Evolutionary conservation across 2,797 vertebrate species (phyloP).

Genomic region (Melopsittacus undulatus): DNA sequence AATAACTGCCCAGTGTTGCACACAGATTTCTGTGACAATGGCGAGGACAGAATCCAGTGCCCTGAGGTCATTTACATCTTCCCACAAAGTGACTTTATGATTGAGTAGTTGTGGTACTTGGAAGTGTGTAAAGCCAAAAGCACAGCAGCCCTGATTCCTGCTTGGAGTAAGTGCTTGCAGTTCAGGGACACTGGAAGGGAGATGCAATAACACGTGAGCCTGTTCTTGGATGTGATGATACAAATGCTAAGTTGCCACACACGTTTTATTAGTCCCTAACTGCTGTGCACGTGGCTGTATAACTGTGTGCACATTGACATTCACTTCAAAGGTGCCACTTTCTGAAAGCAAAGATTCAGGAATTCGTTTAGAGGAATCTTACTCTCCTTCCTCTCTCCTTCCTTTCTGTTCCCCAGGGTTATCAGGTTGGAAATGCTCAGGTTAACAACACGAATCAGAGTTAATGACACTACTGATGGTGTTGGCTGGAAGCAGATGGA

Average conservation of each 20-base stretch:
- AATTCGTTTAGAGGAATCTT: neutral
- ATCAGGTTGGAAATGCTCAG: neutral
- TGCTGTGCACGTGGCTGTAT: neutral
- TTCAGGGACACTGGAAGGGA: neutral
- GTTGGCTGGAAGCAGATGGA: neutral
- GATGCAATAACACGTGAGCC: neutral
- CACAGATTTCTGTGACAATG: neutral
- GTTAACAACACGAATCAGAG: neutral
- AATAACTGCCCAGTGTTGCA: neutral
- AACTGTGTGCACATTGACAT: neutral
- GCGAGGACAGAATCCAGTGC: neutral
- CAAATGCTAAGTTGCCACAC: neutral
- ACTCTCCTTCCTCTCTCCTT: neutral
- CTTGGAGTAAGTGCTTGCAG: neutral
- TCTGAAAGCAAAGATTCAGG: neutral
- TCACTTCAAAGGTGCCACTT: accelerated
- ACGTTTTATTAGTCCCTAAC: neutral
- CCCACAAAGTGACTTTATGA: neutral
- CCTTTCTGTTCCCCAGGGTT: neutral
- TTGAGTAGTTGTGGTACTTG: neutral
- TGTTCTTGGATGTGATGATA: neutral
- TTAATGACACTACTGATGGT: neutral
- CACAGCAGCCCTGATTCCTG: neutral
- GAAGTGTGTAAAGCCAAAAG: neutral
- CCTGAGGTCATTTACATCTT: neutral